Percentiles rank a stretch among this genome's conserved stretches.
These are phyloP conservation scores for Pluvialis apricaria DNA, from an alignment of 2,113 vertebrate genomes.

Conservation along the genomic window DNA sequence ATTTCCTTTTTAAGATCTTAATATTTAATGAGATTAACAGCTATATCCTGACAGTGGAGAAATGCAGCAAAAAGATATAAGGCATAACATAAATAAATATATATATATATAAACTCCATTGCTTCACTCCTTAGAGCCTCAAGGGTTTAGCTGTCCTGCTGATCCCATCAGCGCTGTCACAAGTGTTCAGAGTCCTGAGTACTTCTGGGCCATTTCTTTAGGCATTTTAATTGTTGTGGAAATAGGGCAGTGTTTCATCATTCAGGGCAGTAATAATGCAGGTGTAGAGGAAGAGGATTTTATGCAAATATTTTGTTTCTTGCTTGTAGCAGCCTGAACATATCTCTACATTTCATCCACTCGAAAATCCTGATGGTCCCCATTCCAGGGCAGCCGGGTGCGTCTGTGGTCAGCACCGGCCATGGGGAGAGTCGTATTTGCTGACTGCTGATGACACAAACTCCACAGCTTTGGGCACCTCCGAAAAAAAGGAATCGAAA, in stretches of 20 bases:
- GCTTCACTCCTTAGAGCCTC: background rate
- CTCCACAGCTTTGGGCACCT: background rate
- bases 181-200: background rate
- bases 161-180: background rate
- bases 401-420: background rate
- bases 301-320: constrained; percentile 9
- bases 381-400: background rate
- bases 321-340: background rate
- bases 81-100: background rate
- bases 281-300: constrained; percentile 11
- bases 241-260: background rate
- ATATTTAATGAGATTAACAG: background rate
- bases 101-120: background rate
- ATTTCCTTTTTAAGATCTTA: background rate
- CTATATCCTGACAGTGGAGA: background rate
- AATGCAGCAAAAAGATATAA: background rate
- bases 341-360: background rate
- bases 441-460: accelerated
- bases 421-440: background rate
- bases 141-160: background rate
- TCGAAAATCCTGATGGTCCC: background rate
- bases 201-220: background rate
- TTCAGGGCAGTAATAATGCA: background rate
- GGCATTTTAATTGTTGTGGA: background rate
- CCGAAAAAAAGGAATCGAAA: background rate